Evolutionary conservation across 2,888 invertebrate genomes (phyloP).

Genomic region (Punctoribates punctum): DNA sequence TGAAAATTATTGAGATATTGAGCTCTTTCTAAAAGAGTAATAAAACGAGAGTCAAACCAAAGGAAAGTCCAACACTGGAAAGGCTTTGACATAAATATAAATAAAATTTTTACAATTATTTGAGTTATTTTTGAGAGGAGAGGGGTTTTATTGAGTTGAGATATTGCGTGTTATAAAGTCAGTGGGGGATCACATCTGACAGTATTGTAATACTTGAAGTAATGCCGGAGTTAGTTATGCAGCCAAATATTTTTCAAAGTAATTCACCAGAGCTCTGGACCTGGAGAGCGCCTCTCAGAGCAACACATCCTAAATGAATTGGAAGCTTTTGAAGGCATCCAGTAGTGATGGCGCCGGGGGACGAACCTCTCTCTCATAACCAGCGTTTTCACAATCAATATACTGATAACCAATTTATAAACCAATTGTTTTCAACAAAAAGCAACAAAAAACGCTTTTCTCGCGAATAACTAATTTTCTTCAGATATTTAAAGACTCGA

Average conservation of each 20-base stretch:
- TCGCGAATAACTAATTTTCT: neutral
- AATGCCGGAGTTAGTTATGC: neutral
- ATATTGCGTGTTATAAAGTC: constrained; percentile 22
- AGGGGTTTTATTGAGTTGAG: constrained; percentile 25
- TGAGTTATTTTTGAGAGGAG: neutral
- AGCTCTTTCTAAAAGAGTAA: no score
- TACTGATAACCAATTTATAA: constrained; percentile 23
- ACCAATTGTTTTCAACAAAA: constrained; percentile 14
- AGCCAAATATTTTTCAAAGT: constrained; percentile 7
- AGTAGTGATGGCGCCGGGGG: constrained; percentile 30
- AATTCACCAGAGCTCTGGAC: neutral
- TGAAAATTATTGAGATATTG: no score
- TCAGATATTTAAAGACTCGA: neutral
- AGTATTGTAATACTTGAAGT: constrained; percentile 14
- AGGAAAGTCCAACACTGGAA: no score
- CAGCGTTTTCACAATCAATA: constrained; percentile 7
- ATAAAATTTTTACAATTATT: neutral
- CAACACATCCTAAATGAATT: neutral
- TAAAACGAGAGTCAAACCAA: no score
- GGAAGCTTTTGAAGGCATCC: constrained; percentile 2
- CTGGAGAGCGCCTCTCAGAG: neutral
- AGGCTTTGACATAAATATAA: neutral
- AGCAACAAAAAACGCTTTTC: neutral
- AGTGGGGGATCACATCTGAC: constrained; percentile 13
- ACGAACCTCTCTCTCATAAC: neutral